These are phyloP conservation scores for Saguinus oedipus DNA, from an alignment of 2,797 vertebrate species.

Conservation along the genomic window DNA sequence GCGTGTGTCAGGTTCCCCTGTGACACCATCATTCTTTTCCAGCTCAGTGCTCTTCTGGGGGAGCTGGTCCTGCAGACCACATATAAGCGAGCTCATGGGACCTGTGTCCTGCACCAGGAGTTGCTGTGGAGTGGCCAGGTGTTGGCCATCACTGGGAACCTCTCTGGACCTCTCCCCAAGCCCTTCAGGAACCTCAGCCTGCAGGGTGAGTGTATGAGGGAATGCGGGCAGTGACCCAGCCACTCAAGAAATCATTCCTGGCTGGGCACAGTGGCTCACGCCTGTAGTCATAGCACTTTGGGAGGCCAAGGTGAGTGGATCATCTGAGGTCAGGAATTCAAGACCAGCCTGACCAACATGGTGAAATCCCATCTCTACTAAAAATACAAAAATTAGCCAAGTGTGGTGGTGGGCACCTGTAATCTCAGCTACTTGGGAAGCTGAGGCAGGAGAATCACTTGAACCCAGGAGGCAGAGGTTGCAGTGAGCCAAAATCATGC, in stretches of 20 bases:
- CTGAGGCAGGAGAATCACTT: no score
- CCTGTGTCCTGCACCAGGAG: conserved; percentile 82
- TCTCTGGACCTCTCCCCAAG: conserved; percentile 82
- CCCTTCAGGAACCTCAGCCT: conserved; percentile 82
- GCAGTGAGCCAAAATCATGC: no score
- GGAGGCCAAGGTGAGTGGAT: no score
- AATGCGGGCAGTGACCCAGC: background rate
- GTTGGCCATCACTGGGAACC: conserved; percentile 80
- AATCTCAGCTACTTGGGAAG: no score
- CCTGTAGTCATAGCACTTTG: no score
- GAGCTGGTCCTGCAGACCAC: conserved; percentile 81
- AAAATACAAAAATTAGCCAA: no score
- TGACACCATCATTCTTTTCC: background rate
- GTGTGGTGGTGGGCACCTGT: accelerated
- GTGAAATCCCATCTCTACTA: no score
- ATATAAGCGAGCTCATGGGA: conserved; percentile 83
- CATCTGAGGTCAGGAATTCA: no score
- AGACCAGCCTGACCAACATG: no score
- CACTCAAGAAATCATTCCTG: no score
- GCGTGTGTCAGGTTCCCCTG: accelerated
- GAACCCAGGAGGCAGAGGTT: no score
- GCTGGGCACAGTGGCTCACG: no score
- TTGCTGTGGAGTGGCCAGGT: conserved; percentile 87
- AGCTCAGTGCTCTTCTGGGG: conserved; percentile 87
- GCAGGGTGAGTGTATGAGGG: conserved; percentile 80